Conservation (phyloP, 2,113 vertebrate species). For the Bufo bufo region DNA sequence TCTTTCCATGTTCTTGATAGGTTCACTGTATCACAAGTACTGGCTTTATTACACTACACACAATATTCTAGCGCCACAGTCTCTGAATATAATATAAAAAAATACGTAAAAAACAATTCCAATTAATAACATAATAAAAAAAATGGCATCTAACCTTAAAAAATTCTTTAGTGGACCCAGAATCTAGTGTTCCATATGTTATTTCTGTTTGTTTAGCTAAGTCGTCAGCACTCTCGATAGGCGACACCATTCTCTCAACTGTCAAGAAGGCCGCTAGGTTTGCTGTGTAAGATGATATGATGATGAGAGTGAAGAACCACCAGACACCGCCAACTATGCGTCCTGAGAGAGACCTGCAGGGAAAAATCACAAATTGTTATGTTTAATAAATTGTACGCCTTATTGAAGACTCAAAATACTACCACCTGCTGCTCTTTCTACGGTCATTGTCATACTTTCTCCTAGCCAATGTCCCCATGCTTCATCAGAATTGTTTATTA, state of each 20-base stretch:
- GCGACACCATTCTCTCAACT: constrained; percentile 98
- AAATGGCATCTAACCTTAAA: constrained; percentile 81
- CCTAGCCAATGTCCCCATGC: too few species aligned
- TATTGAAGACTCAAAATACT: too few species aligned
- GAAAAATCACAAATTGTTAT: neutral
- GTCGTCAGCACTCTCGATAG: constrained; percentile 97
- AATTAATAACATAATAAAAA: neutral
- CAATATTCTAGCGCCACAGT: too few species aligned
- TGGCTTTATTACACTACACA: too few species aligned
- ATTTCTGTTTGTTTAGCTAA: constrained; percentile 98
- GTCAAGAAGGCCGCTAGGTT: constrained; percentile 98
- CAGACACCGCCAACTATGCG: constrained; percentile 97
- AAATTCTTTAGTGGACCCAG: constrained; percentile 97
- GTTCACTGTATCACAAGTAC: too few species aligned
- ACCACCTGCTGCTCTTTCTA: too few species aligned
- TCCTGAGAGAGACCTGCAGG: constrained; percentile 89
- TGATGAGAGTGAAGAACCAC: constrained; percentile 99
- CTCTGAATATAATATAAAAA: too few species aligned
- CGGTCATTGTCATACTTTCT: too few species aligned
- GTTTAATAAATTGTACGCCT: neutral
- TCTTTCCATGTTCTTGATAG: too few species aligned
- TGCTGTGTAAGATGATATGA: constrained; percentile 98
- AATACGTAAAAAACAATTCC: neutral
- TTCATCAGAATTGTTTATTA: too few species aligned
- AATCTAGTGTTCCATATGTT: constrained; percentile 93